Base-by-base conservation (phyloP, 2,113 vertebrate species). In the Campylomormyrus numenius region DNA sequence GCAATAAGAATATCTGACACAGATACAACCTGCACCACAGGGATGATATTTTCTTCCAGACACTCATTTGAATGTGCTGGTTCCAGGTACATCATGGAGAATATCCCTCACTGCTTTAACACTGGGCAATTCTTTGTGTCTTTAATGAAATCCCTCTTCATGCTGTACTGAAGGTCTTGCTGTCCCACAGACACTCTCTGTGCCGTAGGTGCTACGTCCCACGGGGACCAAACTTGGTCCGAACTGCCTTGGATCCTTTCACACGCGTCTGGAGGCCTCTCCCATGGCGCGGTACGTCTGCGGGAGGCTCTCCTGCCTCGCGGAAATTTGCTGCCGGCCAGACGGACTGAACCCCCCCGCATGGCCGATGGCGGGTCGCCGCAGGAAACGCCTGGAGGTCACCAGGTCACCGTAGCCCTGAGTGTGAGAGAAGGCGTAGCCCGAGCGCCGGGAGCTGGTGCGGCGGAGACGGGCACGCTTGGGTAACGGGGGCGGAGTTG, bases 361-460 rank as follows among this genome's bases (percentile, higher is more conserved):
- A 0, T 94, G 93, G 88, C 7, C 92, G 91, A 90, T 95, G 35
- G 90, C 6, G 0, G 94, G 93, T 0, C 91, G 89, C 13, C 91
- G 90, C 91, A 96, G 90, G 92, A 95, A 96, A 3, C 74, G 74
- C 74, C 74, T 80, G 74, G 98, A 99, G n/a, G 96, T 99, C 74
- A 99, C 97, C 93, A 99, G 97, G 4, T 96, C 95, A 1, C 98
- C 98, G 3, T 97, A 99, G 88, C 98, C 98, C 0, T 96, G 94
- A 46, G 96, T 92, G 89, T 99, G 98, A n/a, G 98, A 97, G 95
- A 99, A 99, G 21, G 98, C 98, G 1, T 99, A 99, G 86, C 97
- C 97, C 0, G 98, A 99, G 19, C 97, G 97, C 0, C 96, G 97
- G 2, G 96, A 95, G 92, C 95, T 95, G 92, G 95, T 70, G 0